Evolutionary conservation across 2,797 vertebrate genomes (phyloP), one percentile per base, ranked within the genome.

Genomic region (Myotis pilosus): DNA sequence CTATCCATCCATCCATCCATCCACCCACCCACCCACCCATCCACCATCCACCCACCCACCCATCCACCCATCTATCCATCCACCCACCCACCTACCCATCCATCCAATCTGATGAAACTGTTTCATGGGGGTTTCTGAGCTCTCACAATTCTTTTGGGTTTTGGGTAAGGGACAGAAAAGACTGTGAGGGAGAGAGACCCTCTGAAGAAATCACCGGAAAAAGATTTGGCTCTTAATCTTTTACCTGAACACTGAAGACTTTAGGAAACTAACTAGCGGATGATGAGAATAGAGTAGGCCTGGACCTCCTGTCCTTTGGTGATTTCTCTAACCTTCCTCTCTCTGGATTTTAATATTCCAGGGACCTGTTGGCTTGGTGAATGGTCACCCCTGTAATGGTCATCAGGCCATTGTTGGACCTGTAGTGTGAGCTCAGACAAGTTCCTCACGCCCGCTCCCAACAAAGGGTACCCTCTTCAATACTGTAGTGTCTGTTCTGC

Each of bases 211-310:
- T 83, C 84, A 62, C 36, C 6, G 10, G 78, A 51, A 68, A 68
- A 74, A 95, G 53, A 72, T 87, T 10, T 78, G 78, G 16, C 72
- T 95, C 36, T 60, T 91, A 75, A 49, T 72, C 66, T 93, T 74
- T 92, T 75, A 49, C 22, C 15, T 55, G 20, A 25, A 28, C 7
- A 2, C 44, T 64, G 47, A 53, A 86, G 89, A 75, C 60, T 92
- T 79, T 53, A 72, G 82, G 51, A 91, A 93, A 49, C 62, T 69
- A 62, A 41, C 75, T 64, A 51, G 19, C 8, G 80, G 66, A 62
- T 79, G n/a, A 71, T 84, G 72, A 30, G 38, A 92, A 36, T 64
- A 62, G 41, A 80, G 60, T 76, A 87, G 87, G 20, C 51, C 38
- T 30, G 11, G 11, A 55, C 60, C 60, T 66, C 85, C n/a, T 83